Conservation (phyloP, 2,888 invertebrate species). For the Drosophila niveifrons region DNA sequence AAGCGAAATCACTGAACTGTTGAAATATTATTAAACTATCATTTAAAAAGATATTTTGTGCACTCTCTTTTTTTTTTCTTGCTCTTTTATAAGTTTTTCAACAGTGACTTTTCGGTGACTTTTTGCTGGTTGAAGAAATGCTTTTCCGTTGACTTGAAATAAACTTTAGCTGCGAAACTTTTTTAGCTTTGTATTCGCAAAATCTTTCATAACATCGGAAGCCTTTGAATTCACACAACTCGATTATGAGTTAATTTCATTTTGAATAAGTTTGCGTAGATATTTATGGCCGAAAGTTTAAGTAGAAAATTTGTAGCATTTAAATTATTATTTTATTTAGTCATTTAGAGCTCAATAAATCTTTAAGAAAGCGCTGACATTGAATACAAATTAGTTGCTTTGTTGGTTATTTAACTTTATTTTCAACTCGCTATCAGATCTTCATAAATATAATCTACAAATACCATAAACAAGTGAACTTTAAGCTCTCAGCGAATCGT, state of each 20-base stretch:
- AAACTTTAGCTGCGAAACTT: not conserved
- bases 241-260: no score
- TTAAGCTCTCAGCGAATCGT: not conserved
- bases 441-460: not conserved
- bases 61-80: no score
- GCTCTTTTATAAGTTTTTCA: no score
- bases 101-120: not conserved
- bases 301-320: no score
- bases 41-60: no score
- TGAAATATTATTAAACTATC: not conserved
- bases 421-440: not conserved
- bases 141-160: not conserved
- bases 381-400: not conserved
- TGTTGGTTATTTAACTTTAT: not conserved
- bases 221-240: not conserved
- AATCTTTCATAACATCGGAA: slow-evolving; percentile 1
- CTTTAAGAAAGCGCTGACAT: not conserved
- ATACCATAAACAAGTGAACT: not conserved
- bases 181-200: not conserved
- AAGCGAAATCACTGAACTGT: not conserved
- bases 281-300: no score
- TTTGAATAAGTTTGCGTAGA: no score
- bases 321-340: no score
- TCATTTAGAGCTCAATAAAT: not conserved
- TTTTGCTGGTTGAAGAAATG: no score